Percentiles rank a stretch among this genome's conserved stretches.
These are phyloP conservation scores for Bos indicus DNA, from an alignment of 2,113 vertebrate species.

Conservation along the genomic window DNA sequence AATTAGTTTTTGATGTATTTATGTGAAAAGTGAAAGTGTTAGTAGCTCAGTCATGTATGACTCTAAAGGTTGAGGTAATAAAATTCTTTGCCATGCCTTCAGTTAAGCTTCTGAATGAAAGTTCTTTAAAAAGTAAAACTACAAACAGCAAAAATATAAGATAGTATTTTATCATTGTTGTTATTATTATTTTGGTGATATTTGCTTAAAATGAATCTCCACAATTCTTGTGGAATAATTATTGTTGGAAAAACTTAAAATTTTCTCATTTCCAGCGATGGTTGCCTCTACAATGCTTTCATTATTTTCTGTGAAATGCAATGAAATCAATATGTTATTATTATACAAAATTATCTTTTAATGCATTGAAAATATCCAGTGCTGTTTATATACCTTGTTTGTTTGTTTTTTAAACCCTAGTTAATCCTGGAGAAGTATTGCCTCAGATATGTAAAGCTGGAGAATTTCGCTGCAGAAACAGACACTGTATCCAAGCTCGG, in stretches of 20 bases:
- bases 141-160: not conserved
- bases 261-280: not conserved
- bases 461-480: slow-evolving; percentile 94
- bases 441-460: slow-evolving; percentile 86
- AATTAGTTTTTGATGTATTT: not conserved
- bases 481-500: slow-evolving; percentile 88
- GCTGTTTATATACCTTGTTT: not conserved
- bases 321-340: not conserved
- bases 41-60: not conserved
- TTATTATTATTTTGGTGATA: not conserved
- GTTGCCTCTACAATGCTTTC: not conserved
- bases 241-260: not conserved
- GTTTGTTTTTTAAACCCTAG: slow-evolving; percentile 59
- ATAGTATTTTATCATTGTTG: not conserved
- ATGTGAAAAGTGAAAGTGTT: not conserved
- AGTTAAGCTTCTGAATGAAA: not conserved
- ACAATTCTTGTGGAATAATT: not conserved
- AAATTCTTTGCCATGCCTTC: not conserved
- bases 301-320: not conserved
- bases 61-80: not conserved
- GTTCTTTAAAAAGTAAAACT: not conserved
- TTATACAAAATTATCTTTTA: not conserved
- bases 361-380: not conserved
- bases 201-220: not conserved
- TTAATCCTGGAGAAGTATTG: slow-evolving; percentile 79